Percentiles rank a stretch among this genome's conserved stretches.
phyloP scores from a whole-genome alignment of 2,797 vertebrate genomes.

The Arctocebus calabarensis region DNA sequence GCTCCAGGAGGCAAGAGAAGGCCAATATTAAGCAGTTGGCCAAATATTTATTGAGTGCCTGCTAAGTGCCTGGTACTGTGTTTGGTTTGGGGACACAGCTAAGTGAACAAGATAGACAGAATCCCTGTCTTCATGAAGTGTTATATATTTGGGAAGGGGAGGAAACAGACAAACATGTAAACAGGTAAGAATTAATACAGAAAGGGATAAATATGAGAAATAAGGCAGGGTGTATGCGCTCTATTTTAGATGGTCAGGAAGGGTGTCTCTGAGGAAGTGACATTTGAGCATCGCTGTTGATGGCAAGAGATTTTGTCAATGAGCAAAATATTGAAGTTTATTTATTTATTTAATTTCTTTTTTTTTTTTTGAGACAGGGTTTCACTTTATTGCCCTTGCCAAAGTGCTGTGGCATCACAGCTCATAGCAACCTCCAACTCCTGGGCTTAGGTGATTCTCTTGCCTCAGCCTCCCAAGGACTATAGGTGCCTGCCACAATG shows the following conservation, averaged over 20 bases:
- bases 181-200: background rate
- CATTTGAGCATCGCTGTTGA: background rate
- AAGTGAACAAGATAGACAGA: background rate
- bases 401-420: too few relatives aligned
- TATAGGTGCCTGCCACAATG: too few relatives aligned
- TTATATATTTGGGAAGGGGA: background rate
- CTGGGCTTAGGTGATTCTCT: too few relatives aligned
- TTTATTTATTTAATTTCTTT: too few relatives aligned
- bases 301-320: background rate
- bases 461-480: too few relatives aligned
- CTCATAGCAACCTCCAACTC: too few relatives aligned
- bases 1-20: background rate
- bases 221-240: background rate
- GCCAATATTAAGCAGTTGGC: background rate
- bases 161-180: background rate
- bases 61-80: background rate
- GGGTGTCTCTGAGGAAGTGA: background rate
- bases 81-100: background rate
- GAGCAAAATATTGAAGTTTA: background rate
- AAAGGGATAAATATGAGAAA: background rate
- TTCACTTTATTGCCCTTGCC: too few relatives aligned
- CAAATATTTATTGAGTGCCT: background rate
- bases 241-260: background rate
- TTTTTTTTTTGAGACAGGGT: too few relatives aligned
- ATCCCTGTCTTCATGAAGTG: background rate